Evolutionary conservation across 1,140 invertebrate genomes (phyloP), one percentile per base, ranked within the genome.

Genomic region (Neodiprion lecontei): DNA sequence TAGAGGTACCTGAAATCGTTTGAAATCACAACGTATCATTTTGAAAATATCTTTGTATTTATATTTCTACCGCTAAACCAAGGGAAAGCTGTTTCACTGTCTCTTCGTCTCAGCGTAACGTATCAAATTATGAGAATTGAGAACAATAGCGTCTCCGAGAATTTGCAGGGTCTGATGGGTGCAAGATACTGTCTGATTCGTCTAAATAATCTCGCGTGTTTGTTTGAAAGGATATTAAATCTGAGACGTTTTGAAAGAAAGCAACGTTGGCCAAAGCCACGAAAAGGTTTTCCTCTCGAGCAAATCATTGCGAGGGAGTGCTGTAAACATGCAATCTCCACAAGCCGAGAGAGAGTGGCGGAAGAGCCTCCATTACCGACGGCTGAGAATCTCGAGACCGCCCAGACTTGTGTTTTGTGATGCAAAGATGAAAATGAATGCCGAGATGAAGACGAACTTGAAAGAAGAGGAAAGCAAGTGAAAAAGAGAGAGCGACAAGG

Each of bases 321-420:
- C 28, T 17, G 53, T 61, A 61, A 61, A 17, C 53, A 61, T 61
- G 11, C 53, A 61, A 61, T 61, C 53, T 17, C 53, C 53, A 61
- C 53, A 61, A 61, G 53, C 11, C 53, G 11, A 40, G 53, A 17
- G 3, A 61, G 53, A 61, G 53, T 61, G 53, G 53, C 53, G 53
- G n/a, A 61, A 86, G 83, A 78, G 80, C 79, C 84, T 84, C 82
- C 83, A 84, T 85, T 86, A 84, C 80, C 80, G 81, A 74, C 78
- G 77, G 78, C 79, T 83, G 81, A 80, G 81, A 81, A 77, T 80
- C 79, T 82, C 75, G 77, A 81, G 76, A 61, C 74, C 78, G 78
- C 76, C 77, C 75, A 78, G 80, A 77, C 77, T 78, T 75, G 77
- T 77, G 80, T 79, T 81, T 80, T 49, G 21, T 66, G 49, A 9